These are phyloP conservation scores for Carapus acus DNA, from an alignment of 2,797 vertebrate genomes.

Conservation along the genomic window DNA sequence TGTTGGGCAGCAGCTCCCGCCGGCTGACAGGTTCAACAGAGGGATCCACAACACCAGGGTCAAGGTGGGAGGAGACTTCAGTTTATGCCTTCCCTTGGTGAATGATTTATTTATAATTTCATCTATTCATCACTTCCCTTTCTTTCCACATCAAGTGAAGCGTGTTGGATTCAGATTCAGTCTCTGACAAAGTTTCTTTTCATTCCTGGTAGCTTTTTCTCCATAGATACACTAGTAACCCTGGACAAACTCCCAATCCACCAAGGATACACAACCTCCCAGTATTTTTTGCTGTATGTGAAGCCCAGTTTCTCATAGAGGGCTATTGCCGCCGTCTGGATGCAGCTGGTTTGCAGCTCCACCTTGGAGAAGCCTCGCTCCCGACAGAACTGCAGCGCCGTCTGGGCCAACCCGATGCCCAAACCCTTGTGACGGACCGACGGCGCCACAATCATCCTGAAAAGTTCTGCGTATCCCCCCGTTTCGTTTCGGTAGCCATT, in stretches of 20 bases:
- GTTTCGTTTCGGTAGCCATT: constrained; percentile 29
- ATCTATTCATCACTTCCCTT: too few species aligned
- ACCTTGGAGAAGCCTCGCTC: constrained; percentile 60
- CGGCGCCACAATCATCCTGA: constrained; percentile 62
- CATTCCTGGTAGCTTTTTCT: too few species aligned
- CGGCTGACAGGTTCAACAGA: too few species aligned
- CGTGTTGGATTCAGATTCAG: too few species aligned
- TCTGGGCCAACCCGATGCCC: constrained; percentile 53
- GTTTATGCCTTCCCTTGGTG: too few species aligned
- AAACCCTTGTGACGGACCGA: constrained; percentile 57
- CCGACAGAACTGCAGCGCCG: constrained; percentile 59
- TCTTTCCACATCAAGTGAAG: too few species aligned
- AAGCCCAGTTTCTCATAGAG: constrained; percentile 70
- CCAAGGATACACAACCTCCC: fast-evolving
- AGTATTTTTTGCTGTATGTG: constrained; percentile 14
- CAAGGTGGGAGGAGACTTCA: too few species aligned
- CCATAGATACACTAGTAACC: constrained; percentile 53
- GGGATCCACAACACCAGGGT: too few species aligned
- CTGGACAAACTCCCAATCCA: constrained; percentile 44
- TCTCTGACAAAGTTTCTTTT: too few species aligned
- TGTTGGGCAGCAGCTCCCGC: too few species aligned
- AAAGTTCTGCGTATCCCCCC: constrained; percentile 55
- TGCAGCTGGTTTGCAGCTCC: constrained; percentile 52
- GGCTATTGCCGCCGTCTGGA: constrained; percentile 52
- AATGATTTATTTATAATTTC: too few species aligned